These are phyloP conservation scores for Ispidina picta DNA, from an alignment of 2,797 vertebrate species.

Conservation along the genomic window DNA sequence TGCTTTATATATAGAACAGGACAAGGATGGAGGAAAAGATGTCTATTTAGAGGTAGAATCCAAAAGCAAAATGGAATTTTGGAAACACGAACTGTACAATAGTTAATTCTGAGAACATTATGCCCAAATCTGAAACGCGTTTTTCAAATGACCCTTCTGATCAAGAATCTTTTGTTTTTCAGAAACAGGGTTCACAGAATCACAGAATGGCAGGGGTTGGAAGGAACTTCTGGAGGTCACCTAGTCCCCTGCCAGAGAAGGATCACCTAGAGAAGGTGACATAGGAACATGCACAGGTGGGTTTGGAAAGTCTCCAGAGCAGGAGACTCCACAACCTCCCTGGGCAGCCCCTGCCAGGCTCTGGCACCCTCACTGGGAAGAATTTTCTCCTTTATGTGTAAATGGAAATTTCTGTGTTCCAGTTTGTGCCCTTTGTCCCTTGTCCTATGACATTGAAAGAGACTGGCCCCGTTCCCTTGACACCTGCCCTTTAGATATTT, in stretches of 20 bases:
- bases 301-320: not conserved
- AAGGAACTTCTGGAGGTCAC: not conserved
- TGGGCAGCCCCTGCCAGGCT: not conserved
- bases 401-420: not conserved
- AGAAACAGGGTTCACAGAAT: not conserved
- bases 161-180: not conserved
- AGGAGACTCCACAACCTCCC: not conserved
- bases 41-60: conserved; percentile 68
- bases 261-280: not conserved
- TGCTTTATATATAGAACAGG: conserved; percentile 59
- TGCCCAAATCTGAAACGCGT: not conserved
- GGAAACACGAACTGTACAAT: conserved; percentile 10
- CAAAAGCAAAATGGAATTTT: conserved; percentile 38
- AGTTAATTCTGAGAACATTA: conserved; percentile 1
- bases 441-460: not conserved
- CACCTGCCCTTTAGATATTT: not conserved
- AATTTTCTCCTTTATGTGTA: not conserved
- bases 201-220: not conserved
- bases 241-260: not conserved
- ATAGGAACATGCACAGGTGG: not conserved
- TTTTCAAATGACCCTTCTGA: not conserved
- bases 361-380: not conserved
- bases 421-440: not conserved
- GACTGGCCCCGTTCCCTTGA: not conserved
- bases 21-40: conserved; percentile 42